Base-by-base conservation (phyloP, 92 coral and sea anemone genomes). In the Palythoa grandis region DNA sequence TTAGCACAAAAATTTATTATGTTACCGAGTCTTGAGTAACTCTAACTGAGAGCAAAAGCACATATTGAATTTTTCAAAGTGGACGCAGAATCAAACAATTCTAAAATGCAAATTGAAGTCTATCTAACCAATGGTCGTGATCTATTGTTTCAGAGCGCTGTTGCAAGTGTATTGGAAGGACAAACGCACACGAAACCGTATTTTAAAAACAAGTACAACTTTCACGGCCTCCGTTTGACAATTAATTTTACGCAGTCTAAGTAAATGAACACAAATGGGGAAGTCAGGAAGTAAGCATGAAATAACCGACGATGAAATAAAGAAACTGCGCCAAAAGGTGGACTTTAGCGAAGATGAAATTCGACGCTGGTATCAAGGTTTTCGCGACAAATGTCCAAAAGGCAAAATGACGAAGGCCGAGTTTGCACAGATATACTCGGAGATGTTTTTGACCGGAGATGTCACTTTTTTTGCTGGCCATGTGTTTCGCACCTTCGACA, bases 401-500 rank as follows among this genome's bases (percentile, higher is more conserved):
- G 98, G 98, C 7, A 94, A 93, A 91, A 97, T 97, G 99, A 93
- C 99, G 74, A 86, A 94, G 83, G 67, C 90, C 29, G 93, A 97
- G 76, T 97, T 97, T 89, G 85, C 91, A 77, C 97, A 95, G 84
- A 78, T 97, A 76, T 97, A 97, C 89, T 83, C 88, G 85, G 95
- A 95, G 69, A 91, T 92, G 25, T 97, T 91, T 76, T 85, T 90
- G 2, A 92, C 93, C 48, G 98, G 99, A 47, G 99, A 97, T 74
- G 97, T 98, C 5, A 79, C 92, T 37, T 91, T 93, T 20, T 97
- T 97, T 72, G 98, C 99, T 15, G 95, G 97, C 47, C 99, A 97
- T 86, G 95, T 95, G 35, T 97, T 97, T 82, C 98, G 99, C 78
- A 97, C 99, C 38, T 97, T 97, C 61, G 99, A 97, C 86, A 93